Evolutionary conservation across 2,797 vertebrate species (phyloP), one percentile per base, ranked within the genome.

Genomic region (Melanotaenia nigrans): DNA sequence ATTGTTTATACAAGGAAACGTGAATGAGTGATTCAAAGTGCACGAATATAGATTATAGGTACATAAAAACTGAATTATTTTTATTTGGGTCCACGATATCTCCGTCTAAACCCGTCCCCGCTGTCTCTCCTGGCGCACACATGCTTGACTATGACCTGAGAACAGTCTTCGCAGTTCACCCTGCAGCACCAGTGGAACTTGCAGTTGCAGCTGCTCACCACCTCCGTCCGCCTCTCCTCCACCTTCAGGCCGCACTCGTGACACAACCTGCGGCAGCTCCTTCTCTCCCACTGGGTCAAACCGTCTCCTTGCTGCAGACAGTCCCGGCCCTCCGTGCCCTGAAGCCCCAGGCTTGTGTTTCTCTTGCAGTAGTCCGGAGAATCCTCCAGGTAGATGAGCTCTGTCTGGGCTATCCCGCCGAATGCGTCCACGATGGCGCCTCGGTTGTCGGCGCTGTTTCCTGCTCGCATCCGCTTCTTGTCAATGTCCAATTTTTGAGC

Each of bases 181-280:
- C 92, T 96, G 86, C 98, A 99, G 89, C 98, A 99, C 98, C 98
- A 99, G 81, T 97, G 96, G 90, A 99, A 99, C 70, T 94, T 97
- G 91, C 98, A 99, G 91, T 99, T 96, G 89, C 98, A 99, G 92
- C 96, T 98, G 88, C 92, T 94, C 71, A 94, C 90, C 1, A 95
- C 94, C 85, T 98, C 96, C 0, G 90, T 92, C 84, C 94, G 93
- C 66, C 84, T 93, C 89, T 97, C 96, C 73, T 98, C 96, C 65
- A 97, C 96, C 0, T 90, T 89, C 58, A 98, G 94, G 1, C 97
- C 96, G 1, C 98, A 99, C 24, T 99, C 97, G 0, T 95, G 93
- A 77, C 98, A 99, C n/a, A 99, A 78, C 65, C 93, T 92, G 76
- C 96, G 94, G 87, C 98, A 99, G 91, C 96, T 98, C 67, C 92